These are phyloP conservation scores for Cyphomyrus plagiostoma DNA, from an alignment of 2,113 vertebrate species.

Conservation along the genomic window DNA sequence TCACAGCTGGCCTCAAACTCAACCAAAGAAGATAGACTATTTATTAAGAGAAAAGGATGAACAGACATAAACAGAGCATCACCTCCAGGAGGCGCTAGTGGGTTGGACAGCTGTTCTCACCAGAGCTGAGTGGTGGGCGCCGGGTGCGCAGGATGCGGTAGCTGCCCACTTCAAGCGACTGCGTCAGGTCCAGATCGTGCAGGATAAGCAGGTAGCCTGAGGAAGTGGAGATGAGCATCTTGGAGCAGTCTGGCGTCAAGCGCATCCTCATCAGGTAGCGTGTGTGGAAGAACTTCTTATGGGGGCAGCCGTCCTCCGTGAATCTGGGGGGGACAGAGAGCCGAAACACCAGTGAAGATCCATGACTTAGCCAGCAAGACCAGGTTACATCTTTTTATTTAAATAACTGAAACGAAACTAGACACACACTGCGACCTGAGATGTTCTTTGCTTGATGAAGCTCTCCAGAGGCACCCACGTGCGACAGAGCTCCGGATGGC, in stretches of 20 bases:
- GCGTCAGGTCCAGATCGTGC: constrained; percentile 93
- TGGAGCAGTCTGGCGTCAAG: constrained; percentile 94
- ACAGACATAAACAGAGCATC: background rate
- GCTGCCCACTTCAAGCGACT: constrained; percentile 93
- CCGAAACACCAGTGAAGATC: background rate
- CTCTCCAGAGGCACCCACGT: background rate
- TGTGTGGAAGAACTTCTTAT: constrained; percentile 98
- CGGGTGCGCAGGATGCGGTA: constrained; percentile 89
- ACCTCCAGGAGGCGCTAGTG: background rate
- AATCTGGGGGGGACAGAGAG: constrained; percentile 61
- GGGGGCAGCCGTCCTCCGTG: constrained; percentile 94
- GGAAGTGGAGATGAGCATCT: constrained; percentile 97
- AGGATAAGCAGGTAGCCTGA: constrained; percentile 96
- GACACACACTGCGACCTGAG: background rate
- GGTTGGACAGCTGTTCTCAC: constrained; percentile 41
- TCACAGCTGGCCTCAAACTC: background rate
- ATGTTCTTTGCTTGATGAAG: background rate
- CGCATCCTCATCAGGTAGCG: constrained; percentile 98
- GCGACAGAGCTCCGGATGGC: background rate
- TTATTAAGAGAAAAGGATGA: background rate
- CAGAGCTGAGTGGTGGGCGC: constrained; percentile 81
- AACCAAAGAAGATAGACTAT: background rate
- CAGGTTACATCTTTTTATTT: background rate
- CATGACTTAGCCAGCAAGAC: background rate
- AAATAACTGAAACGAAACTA: background rate